These are phyloP conservation scores for Andrena trimmerana DNA, from an alignment of 2,888 invertebrate species.

Conservation along the genomic window DNA sequence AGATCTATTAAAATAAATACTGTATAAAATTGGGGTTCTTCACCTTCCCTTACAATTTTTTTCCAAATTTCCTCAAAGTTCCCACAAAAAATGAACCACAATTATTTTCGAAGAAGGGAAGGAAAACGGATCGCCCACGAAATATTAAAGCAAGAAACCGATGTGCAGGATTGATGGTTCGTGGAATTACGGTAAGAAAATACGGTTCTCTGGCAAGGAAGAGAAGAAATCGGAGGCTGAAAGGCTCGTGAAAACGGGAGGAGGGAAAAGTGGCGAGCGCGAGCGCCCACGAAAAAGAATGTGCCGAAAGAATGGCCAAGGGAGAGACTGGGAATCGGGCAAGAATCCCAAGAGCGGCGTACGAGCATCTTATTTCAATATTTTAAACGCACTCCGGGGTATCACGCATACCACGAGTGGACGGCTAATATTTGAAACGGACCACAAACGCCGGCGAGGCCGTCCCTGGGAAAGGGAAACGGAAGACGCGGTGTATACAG, in stretches of 20 bases:
- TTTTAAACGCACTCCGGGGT: constrained; percentile 78
- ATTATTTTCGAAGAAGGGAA: neutral
- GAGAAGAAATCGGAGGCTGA: neutral
- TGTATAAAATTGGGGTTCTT: no score
- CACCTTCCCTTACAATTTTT: no score
- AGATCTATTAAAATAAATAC: no score
- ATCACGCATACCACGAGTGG: constrained; percentile 77
- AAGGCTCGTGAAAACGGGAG: constrained; percentile 31
- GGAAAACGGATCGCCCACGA: neutral
- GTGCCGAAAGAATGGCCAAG: constrained; percentile 23
- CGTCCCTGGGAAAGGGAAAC: constrained; percentile 44
- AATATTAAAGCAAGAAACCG: neutral
- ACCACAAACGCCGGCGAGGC: constrained; percentile 55
- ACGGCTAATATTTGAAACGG: constrained; percentile 79
- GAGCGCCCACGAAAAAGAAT: constrained; percentile 29
- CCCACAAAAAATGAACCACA: no score
- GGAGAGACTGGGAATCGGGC: constrained; percentile 45
- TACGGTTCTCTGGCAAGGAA: neutral
- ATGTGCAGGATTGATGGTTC: constrained; percentile 27
- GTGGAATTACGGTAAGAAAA: constrained; percentile 6
- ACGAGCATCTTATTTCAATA: constrained; percentile 77
- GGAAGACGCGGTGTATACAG: constrained; percentile 1
- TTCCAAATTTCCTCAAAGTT: no score
- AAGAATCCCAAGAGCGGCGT: constrained; percentile 63
- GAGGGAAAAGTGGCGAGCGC: constrained; percentile 37